Base-by-base conservation (phyloP, 37 sponge, comb jelly and placozoan species). In the Crambe crambe region DNA sequence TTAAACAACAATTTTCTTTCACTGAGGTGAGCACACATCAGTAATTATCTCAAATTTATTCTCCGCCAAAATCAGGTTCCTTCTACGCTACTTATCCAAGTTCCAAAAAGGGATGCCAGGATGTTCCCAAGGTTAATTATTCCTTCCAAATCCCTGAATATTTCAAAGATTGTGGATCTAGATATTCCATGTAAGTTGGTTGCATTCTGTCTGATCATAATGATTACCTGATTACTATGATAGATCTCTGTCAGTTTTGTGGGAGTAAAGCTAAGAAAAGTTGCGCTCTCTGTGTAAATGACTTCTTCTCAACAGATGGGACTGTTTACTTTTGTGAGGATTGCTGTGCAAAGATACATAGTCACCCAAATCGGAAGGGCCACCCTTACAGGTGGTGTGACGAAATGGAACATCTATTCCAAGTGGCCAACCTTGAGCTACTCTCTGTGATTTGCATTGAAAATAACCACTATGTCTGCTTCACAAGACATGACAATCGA, bases 381-480 rank as follows among this genome's bases (percentile, higher is more conserved):
- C 69, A 68, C 30, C 63, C n/a, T 9, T 15, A 15, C 12, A 12
- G 51, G 51, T 47, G 51, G 51, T 47, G 51, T 47, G 12, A 47
- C 6, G 51, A 47, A 47, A 47, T 47, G 51, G 12, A 47, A 15
- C 10, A 47, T 47, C 51, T 47, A 6, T 47, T 47, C 12, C 12
- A 6, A 6, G 12, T 47, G 12, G 6, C 51, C 54, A 25, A 73
- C n/a, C 29, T 96, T 82, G 88, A 95, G 61, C 77, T 97, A 27
- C 70, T 92, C 63, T 95, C 98, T 61, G 95, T 97, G 40, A 69
- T 97, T 42, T 92, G 95, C 56, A 97, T 95, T 62, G 95, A 95
- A 68, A 97, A 88, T 64, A 97, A 93, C 82, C 98, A 97, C 77
- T 95, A 97, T 66, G 95, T 97, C 56, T 92, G 96, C 41, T 97